Conservation (phyloP, 1,140 invertebrate genomes). For the Drosophila ananassae region DNA sequence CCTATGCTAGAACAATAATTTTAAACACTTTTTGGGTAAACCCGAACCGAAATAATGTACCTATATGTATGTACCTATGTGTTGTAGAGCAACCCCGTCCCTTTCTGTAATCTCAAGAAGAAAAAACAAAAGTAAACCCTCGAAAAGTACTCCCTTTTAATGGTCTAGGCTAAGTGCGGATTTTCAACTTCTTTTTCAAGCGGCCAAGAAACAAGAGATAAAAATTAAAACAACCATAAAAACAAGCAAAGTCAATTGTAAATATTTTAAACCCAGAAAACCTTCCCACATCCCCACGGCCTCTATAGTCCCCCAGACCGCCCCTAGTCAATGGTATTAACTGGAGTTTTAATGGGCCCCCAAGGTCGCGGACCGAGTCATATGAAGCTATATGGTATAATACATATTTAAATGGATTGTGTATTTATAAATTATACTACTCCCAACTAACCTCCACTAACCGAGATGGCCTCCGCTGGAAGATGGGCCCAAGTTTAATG, state of each 20-base stretch:
- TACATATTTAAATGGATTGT: slow-evolving; percentile 19
- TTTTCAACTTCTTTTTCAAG: slow-evolving; percentile 40
- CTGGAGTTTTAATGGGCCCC: slow-evolving; percentile 74
- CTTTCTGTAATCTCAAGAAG: slow-evolving; percentile 13
- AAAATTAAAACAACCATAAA: slow-evolving; percentile 44
- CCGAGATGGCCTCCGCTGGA: slow-evolving; percentile 40
- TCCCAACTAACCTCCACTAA: slow-evolving; percentile 48
- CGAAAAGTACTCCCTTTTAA: slow-evolving; percentile 20
- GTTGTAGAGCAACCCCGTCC: slow-evolving; percentile 48
- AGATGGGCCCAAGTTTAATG: slow-evolving; percentile 43
- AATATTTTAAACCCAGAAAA: slow-evolving; percentile 55
- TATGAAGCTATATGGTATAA: slow-evolving; percentile 39
- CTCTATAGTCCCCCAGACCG: slow-evolving; percentile 2
- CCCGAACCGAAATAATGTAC: slow-evolving; percentile 46
- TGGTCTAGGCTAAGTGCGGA: slow-evolving; percentile 28
- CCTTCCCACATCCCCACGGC: slow-evolving; percentile 23
- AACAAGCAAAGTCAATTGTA: slow-evolving; percentile 63
- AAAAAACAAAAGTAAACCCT: slow-evolving; percentile 5
- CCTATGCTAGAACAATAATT: slow-evolving; percentile 79
- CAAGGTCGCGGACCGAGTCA: slow-evolving; percentile 53
- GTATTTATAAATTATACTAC: slow-evolving; percentile 47
- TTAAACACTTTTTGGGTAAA: slow-evolving; percentile 57
- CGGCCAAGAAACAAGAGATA: slow-evolving; percentile 23
- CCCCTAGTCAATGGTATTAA: slow-evolving; percentile 52
- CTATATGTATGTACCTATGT: slow-evolving; percentile 54